A percentile compares a stretch with the other conserved stretches of the same genome.
Conservation (phyloP, 2,888 invertebrate genomes). For the Drosophila percnosoma region DNA sequence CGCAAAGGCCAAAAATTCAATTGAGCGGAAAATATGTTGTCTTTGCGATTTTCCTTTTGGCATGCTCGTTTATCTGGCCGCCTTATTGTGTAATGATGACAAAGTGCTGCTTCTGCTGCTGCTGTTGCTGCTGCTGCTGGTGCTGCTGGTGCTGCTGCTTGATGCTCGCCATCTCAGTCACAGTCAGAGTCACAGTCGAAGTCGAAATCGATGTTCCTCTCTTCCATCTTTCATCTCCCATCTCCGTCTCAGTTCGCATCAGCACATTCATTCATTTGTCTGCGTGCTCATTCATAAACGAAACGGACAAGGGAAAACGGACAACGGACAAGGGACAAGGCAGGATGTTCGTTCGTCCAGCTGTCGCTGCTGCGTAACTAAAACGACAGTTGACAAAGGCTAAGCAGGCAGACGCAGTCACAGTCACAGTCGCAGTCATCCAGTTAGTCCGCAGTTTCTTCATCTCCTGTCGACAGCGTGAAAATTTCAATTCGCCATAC, state of each 20-base stretch:
- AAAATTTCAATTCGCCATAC: conserved; percentile 78
- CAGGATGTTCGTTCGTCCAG: conserved; percentile 42
- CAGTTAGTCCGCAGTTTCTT: conserved; percentile 58
- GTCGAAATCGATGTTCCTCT: conserved; percentile 1
- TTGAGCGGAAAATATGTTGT: conserved; percentile 82
- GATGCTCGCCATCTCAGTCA: conserved; percentile 47
- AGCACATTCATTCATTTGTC: conserved; percentile 71
- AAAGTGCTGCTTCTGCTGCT: conserved; percentile 63
- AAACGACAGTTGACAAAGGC: conserved; percentile 76
- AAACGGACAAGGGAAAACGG: conserved; percentile 51
- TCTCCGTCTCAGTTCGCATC: conserved; percentile 47
- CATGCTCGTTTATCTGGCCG: conserved; percentile 60
- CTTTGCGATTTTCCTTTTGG: conserved; percentile 76
- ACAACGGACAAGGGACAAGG: neutral
- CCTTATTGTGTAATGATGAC: conserved; percentile 78
- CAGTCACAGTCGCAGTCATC: conserved; percentile 26
- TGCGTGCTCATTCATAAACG: conserved; percentile 72
- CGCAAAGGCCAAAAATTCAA: conserved; percentile 80
- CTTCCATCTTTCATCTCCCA: conserved; percentile 14
- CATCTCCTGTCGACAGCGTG: conserved; percentile 64
- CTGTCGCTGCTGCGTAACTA: conserved; percentile 66
- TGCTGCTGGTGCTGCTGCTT: conserved; percentile 11
- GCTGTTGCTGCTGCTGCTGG: neutral
- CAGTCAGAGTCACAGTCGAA: conserved; percentile 29
- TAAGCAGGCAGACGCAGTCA: conserved; percentile 63